Base-by-base conservation (phyloP, 1,140 invertebrate genomes). In the Ceratosolen solmsi region DNA sequence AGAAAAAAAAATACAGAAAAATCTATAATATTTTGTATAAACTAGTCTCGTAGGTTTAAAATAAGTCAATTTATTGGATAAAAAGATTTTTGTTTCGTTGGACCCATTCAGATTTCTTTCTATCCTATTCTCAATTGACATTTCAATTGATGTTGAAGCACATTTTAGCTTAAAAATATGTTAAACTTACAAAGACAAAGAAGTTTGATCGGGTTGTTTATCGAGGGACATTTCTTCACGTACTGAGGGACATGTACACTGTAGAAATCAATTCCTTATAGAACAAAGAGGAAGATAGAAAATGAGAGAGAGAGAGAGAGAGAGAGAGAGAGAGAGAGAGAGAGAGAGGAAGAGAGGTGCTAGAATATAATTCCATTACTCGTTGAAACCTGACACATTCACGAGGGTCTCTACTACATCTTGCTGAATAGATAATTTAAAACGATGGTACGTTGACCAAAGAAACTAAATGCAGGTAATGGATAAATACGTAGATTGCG, bases 281-380 rank as follows among this genome's bases (percentile, higher is more conserved):
- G 27, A 7, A n/a, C 33, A 65, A 38, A 25, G 41, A 51, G 30
- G 9, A 54, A 36, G 15, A 63, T 30, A 60, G 30, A 58, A 30
- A 71, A n/a, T 30, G 60, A 78, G 46, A 46, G 72, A 22, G 60
- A 36, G 60, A 33, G 13, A 20, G 63, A 33, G 75, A 68, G n/a
- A 65, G 25, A 25, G 41, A 51, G 30, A 9, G 38, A 36, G 15
- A 63, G 46, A 60, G 30, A 58, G 20, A 71, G 15, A 22, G 60
- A 78, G 46, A 46, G 72, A 22, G 60, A 36, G 60, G 4, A 46
- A 33, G 76, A 56, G 25, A 63, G 41, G 85, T 85, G 83, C 79
- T 84, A 84, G 83, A 86, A 83, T 82, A 82, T 90, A 90, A 91
- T 91, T 89, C 85, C 84, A 90, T 90, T 91, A 90, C 89, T 84